Base-by-base conservation (phyloP, 2,113 vertebrate genomes). In the Condylura cristata region DNA sequence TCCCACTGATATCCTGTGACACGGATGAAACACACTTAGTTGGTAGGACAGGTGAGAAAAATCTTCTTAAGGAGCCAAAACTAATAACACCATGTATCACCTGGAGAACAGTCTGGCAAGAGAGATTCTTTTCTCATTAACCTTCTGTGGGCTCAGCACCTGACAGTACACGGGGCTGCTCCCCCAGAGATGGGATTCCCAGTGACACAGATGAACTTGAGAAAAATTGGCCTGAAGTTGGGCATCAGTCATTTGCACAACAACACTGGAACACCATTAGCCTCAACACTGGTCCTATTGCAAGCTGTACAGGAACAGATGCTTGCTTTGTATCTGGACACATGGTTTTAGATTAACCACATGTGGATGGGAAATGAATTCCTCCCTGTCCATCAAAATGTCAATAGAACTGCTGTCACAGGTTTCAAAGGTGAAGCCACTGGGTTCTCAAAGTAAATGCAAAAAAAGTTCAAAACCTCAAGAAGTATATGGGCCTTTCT, bases 1-100 rank as follows among this genome's bases (percentile, higher is more conserved):
- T 5, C 81, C 58, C 86, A 86, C 34, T 74, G 90, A 24, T 91
- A n/a, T 4, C 72, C 9, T 41, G 56, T 90, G 88, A 72, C 41
- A 68, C 24, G 34, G 39, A 61, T 74, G 89, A 93, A 75, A 66
- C 22, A 84, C 70, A 44, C 61, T 96, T 89, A 84, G 63, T 83
- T 97, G n/a, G 53, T 83, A 95, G 53, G 65, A 72, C 44, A 95
- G 46, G 5, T 82, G 0, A 89, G 60, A 96, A 97, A 22, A 75
- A 53, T 89, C 53, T 83, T 95, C 53, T 60, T 53, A 83, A 56
- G 58, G 80, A 97, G 60, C 32, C 2, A n/a, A 96, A 92, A 95
- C 48, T 37, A 95, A 81, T 78, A 92, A 37, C 34, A 13, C 75
- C 37, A 89, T n/a, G 86, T 71, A 71, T 86, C 53, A 90, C 37